Conservation (phyloP, 2,888 invertebrate species). For the Neocrepidodera transversa region DNA sequence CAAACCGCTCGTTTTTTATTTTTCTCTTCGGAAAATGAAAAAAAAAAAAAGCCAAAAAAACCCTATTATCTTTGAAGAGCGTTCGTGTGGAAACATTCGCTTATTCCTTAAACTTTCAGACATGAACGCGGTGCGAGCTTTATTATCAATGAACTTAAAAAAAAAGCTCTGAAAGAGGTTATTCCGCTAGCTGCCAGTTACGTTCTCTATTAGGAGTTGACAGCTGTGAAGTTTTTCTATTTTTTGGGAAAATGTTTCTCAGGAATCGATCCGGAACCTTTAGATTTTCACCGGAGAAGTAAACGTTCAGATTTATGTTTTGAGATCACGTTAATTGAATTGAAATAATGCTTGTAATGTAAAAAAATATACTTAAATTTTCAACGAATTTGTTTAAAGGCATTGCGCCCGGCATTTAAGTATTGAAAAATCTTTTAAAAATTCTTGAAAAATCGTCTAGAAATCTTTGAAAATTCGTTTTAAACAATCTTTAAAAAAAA, state of each 20-base stretch:
- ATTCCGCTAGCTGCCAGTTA: conserved; percentile 25
- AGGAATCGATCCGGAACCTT: conserved; percentile 12
- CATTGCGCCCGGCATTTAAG: no score
- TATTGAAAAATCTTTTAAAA: no score
- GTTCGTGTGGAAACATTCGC: conserved; percentile 39
- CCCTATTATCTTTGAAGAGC: conserved; percentile 39
- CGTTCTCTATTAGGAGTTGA: conserved; percentile 30
- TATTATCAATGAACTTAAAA: conserved; percentile 36
- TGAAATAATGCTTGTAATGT: background rate
- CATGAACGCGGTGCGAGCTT: conserved; percentile 31
- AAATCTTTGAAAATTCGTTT: no score
- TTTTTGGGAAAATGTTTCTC: conserved; percentile 20
- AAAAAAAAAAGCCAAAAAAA: conserved; percentile 29
- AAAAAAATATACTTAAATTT: no score
- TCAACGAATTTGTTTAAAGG: no score
- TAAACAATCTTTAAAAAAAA: no score
- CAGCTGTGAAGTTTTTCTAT: conserved; percentile 22
- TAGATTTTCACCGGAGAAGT: conserved; percentile 13
- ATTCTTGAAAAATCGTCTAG: no score
- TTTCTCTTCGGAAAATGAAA: background rate
- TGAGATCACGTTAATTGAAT: background rate
- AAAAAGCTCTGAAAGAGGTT: conserved; percentile 22
- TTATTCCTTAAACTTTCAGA: conserved; percentile 37
- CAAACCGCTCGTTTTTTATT: conserved; percentile 17
- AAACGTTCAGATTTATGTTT: conserved; percentile 2